Evolutionary conservation across 2,888 invertebrate genomes (phyloP).

Genomic region (Zygogramma bicolorata): DNA sequence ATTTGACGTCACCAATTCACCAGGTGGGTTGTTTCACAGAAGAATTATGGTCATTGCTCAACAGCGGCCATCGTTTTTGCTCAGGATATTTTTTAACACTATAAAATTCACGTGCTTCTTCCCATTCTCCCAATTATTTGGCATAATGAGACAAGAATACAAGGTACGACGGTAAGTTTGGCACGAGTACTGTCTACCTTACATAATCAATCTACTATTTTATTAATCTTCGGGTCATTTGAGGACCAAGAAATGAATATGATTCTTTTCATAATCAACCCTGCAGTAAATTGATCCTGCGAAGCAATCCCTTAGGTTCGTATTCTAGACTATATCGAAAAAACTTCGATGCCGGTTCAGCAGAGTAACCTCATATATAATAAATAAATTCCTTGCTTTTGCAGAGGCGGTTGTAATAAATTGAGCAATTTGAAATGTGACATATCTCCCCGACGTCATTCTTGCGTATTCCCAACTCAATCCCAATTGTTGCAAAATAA

Average conservation of each 20-base stretch:
- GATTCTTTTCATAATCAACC: slow-evolving; percentile 61
- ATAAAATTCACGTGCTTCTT: no score
- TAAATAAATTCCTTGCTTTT: slow-evolving; percentile 60
- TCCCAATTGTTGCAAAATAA: slow-evolving; percentile 42
- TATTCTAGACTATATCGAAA: slow-evolving; percentile 31
- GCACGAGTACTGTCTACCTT: no score
- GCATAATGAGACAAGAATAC: slow-evolving; percentile 53
- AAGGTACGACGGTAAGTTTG: no score
- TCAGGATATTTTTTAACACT: no score
- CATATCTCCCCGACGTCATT: slow-evolving; percentile 58
- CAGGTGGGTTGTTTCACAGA: no score
- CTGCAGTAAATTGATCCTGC: slow-evolving; percentile 54
- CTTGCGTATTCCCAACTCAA: slow-evolving; percentile 56
- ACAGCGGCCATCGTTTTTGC: no score
- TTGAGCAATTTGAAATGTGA: slow-evolving; percentile 59
- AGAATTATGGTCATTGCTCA: no score
- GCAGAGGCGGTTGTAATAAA: slow-evolving; percentile 57
- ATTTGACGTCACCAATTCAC: no score
- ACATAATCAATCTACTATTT: no score
- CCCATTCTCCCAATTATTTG: no score
- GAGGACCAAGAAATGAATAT: no score
- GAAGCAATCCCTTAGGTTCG: slow-evolving; percentile 32
- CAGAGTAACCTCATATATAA: slow-evolving; percentile 52
- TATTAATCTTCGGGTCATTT: no score
- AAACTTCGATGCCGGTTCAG: slow-evolving; percentile 35